phyloP scores from a whole-genome alignment of 2,113 vertebrate genomes.

The Paracyprichromis sp. region DNA sequence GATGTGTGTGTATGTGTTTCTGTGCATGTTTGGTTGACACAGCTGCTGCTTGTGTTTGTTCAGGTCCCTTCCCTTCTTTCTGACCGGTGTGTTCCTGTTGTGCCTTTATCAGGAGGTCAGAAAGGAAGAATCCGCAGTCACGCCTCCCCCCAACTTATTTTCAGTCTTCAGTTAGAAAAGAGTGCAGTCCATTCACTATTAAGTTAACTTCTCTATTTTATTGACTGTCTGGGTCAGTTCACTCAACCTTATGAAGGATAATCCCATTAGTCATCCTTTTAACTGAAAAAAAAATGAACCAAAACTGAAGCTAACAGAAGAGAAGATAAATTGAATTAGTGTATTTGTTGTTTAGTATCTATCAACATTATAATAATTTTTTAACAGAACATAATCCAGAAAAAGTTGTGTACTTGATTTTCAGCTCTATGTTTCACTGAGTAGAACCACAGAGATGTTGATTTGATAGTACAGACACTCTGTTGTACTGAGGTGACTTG shows the following conservation, averaged over 20 bases:
- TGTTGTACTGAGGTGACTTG: neutral
- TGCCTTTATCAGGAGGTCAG: neutral
- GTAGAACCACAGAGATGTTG: neutral
- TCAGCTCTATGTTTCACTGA: neutral
- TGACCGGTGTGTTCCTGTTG: neutral
- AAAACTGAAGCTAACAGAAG: neutral
- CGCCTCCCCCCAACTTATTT: neutral
- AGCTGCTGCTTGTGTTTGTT: constrained; percentile 57
- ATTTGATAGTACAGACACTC: neutral
- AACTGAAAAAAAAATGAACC: neutral
- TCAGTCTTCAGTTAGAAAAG: neutral
- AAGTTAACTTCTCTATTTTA: neutral
- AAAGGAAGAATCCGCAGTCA: constrained; percentile 3
- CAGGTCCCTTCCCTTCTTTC: constrained; percentile 31
- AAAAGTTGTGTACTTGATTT: neutral
- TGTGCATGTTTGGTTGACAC: constrained; percentile 44
- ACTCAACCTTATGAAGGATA: neutral
- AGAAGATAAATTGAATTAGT: neutral
- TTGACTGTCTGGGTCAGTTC: neutral
- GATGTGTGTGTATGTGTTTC: neutral
- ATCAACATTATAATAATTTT: neutral
- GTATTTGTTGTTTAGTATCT: neutral
- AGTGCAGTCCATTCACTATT: neutral
- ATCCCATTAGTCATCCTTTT: neutral
- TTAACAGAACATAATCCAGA: neutral